These are phyloP conservation scores for Helleia helle DNA, from an alignment of 2,888 invertebrate species.

Conservation along the genomic window DNA sequence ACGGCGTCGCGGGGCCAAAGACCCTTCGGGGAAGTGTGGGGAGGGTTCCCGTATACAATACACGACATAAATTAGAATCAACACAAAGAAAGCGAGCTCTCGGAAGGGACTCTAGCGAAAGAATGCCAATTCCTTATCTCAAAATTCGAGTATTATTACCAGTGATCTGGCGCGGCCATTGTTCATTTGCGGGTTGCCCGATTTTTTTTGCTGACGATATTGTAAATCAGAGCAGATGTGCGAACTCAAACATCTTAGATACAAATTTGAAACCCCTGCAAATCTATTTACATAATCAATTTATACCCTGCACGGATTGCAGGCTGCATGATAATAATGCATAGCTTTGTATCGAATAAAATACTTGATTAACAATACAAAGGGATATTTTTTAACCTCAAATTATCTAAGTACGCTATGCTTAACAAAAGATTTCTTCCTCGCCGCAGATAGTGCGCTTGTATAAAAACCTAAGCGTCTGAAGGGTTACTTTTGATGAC, in stretches of 20 bases:
- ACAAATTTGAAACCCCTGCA: constrained; percentile 38
- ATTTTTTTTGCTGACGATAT: constrained; percentile 35
- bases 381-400: not conserved
- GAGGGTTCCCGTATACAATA: constrained; percentile 61
- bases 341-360: constrained; percentile 20
- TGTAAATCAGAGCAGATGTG: constrained; percentile 66
- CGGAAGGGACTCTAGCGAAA: constrained; percentile 65
- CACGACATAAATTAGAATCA: constrained; percentile 72
- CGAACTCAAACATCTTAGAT: constrained; percentile 36
- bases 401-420: constrained; percentile 5
- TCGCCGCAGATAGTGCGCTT: too few relatives aligned
- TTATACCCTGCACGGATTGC: constrained; percentile 33
- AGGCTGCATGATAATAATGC: constrained; percentile 28
- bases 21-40: constrained; percentile 64
- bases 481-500: too few relatives aligned
- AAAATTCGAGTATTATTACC: constrained; percentile 62
- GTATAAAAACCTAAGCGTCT: too few relatives aligned
- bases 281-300: constrained; percentile 46
- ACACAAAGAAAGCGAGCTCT: constrained; percentile 64
- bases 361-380: constrained; percentile 4
- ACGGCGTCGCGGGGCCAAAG: constrained; percentile 43
- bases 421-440: too few relatives aligned
- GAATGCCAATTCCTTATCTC: constrained; percentile 71
- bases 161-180: constrained; percentile 47
- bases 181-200: constrained; percentile 47